These are phyloP conservation scores for Percopsis transmontana DNA, from an alignment of 2,113 vertebrate genomes.

Conservation along the genomic window DNA sequence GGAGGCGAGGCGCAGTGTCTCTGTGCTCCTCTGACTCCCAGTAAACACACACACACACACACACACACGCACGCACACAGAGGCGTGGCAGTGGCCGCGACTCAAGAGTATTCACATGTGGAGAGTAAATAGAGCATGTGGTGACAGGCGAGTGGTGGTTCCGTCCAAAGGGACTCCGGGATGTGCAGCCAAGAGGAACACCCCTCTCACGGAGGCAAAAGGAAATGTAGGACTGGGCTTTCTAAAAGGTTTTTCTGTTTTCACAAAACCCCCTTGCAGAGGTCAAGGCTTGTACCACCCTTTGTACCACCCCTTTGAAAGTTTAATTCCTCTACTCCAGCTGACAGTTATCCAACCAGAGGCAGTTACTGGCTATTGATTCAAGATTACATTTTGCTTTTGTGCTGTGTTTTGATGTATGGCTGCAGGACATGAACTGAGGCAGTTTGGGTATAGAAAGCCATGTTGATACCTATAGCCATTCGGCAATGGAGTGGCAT, in stretches of 20 bases:
- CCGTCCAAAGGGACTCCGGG: slow-evolving; percentile 54
- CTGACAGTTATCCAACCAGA: background rate
- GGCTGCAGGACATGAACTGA: background rate
- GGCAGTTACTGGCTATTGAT: slow-evolving; percentile 4
- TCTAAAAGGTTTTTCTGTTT: slow-evolving; percentile 40
- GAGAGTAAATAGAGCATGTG: slow-evolving; percentile 62
- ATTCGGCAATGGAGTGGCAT: no score
- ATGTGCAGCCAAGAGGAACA: slow-evolving; percentile 64
- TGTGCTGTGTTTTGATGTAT: background rate
- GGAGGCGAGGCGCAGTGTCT: slow-evolving; percentile 21
- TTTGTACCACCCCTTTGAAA: background rate
- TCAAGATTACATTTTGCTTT: background rate
- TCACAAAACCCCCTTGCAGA: slow-evolving; percentile 1
- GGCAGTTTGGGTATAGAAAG: no score
- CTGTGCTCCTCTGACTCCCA: background rate
- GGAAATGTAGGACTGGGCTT: slow-evolving; percentile 11
- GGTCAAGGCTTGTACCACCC: background rate
- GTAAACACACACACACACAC: background rate
- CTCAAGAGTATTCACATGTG: slow-evolving; percentile 61
- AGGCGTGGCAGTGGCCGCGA: slow-evolving; percentile 30
- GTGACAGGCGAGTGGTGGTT: slow-evolving; percentile 53
- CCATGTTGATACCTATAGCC: no score
- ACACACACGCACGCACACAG: background rate
- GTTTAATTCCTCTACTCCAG: background rate
- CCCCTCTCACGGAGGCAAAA: slow-evolving; percentile 36